These are phyloP conservation scores for Epinephelus coioides DNA, from an alignment of 2,797 vertebrate genomes.

Conservation along the genomic window DNA sequence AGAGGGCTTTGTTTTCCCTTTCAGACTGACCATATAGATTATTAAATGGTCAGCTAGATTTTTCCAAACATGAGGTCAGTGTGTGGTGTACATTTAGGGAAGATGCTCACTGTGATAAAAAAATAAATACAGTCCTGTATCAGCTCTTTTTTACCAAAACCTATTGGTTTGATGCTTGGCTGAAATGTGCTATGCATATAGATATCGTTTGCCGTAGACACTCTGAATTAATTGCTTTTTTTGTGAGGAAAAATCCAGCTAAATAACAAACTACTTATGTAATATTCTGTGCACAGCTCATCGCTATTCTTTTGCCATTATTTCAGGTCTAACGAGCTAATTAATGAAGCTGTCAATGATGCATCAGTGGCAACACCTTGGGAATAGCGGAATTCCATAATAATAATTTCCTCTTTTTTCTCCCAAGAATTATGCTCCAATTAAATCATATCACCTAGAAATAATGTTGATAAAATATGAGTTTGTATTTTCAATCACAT, in stretches of 20 bases:
- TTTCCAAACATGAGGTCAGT: too few relatives aligned
- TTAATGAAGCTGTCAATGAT: conserved; percentile 68
- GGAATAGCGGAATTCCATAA: conserved; percentile 53
- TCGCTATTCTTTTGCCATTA: conserved; percentile 41
- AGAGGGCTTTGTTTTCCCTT: background rate
- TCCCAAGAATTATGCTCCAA: conserved; percentile 23
- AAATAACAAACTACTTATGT: conserved; percentile 37
- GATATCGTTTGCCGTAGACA: conserved; percentile 6
- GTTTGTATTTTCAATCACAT: conserved; percentile 30
- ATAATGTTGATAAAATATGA: conserved; percentile 16
- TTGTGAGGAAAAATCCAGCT: conserved; percentile 25
- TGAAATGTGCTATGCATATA: conserved; percentile 34
- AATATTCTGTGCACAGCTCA: conserved; percentile 28
- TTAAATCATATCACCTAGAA: conserved; percentile 25
- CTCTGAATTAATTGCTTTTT: conserved; percentile 36
- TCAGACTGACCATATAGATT: background rate
- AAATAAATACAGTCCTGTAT: background rate
- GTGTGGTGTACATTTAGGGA: background rate
- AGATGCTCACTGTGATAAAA: background rate
- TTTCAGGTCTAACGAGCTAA: conserved; percentile 53
- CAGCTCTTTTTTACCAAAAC: conserved; percentile 31
- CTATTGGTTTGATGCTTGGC: conserved; percentile 8
- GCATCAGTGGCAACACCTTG: conserved; percentile 20
- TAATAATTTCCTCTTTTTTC: conserved; percentile 40
- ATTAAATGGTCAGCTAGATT: background rate